Conservation (phyloP, 2,888 invertebrate genomes). For the Apomyelois bistriatella region DNA sequence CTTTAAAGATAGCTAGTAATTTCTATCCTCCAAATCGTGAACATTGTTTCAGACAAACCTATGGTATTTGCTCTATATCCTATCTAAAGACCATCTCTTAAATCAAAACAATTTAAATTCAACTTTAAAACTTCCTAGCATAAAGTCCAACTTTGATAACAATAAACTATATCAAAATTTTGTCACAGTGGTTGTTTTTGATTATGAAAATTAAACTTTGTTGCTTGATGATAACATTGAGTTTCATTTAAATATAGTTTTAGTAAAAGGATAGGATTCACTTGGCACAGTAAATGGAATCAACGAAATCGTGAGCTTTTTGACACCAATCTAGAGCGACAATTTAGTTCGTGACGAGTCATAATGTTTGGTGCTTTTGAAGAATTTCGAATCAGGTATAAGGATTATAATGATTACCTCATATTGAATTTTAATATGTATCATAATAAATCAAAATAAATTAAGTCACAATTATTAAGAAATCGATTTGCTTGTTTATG, state of each 20-base stretch:
- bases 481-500: no score
- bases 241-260: background rate
- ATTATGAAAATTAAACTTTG: background rate
- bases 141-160: background rate
- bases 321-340: conserved; percentile 9
- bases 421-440: no score
- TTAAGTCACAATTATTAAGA: no score
- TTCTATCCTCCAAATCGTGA: conserved; percentile 6
- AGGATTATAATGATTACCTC: no score
- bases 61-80: conserved; percentile 9
- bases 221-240: background rate
- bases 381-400: background rate
- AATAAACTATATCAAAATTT: background rate
- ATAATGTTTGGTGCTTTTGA: background rate
- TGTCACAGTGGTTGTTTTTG: background rate
- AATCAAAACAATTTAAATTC: background rate
- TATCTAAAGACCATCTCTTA: conserved; percentile 2
- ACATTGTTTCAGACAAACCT: background rate
- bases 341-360: background rate
- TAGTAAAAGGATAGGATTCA: background rate
- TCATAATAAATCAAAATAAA: no score
- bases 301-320: conserved; percentile 2
- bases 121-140: background rate
- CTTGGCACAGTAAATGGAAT: conserved; percentile 2
- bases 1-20: background rate